Evolutionary conservation across 2,113 vertebrate species (phyloP), one percentile per base, ranked within the genome.

Genomic region (Salvelinus fontinalis): DNA sequence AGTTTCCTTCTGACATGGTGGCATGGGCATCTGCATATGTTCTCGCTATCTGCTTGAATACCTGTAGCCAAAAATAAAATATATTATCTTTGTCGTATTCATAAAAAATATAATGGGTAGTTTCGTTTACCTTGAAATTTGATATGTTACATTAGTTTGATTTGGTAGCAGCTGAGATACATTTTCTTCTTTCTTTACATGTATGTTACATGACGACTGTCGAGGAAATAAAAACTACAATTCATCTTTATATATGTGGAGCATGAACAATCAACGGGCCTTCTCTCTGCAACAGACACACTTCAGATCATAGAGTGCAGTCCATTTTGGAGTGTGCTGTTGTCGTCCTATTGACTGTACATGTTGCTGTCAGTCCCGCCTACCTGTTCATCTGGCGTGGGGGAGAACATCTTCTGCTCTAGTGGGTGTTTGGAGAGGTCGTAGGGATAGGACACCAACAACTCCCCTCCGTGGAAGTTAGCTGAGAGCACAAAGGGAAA

Each of bases 401-500:
- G 95, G 2, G 97, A 99, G 71, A 95, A 93, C 93, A 95, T 90
- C 84, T 94, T 95, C 60, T 89, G 89, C 86, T 95, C 94, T 75
- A 90, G 86, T 0, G 96, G 96, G 77, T 97, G 94, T 73, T 89
- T 94, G 74, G 97, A 97, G 76, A 95, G 93, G 12, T 99, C 97
- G 4, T 95, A 99, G 0, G 97, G 97, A 69, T 97, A 99, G 49
- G 98, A 97, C 79, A 96, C 97, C 73, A 98, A 94, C 1, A 99
- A 88, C 78, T 98, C 96, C 11, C 97, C 97, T 57, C 94, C 95
- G 0, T 97, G 96, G 54, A 99, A 94, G 81, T 94, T 98, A 71
- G 97, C 97, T 0, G 97, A 98, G 51, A 98, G 94, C 66, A 97
- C 96, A 73, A 99, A 99, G 0, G 97, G 97, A 74, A 97, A 93